Evolutionary conservation across 2,888 invertebrate species (phyloP), one percentile per base, ranked within the genome.

Genomic region (Teinopalpus imperialis): DNA sequence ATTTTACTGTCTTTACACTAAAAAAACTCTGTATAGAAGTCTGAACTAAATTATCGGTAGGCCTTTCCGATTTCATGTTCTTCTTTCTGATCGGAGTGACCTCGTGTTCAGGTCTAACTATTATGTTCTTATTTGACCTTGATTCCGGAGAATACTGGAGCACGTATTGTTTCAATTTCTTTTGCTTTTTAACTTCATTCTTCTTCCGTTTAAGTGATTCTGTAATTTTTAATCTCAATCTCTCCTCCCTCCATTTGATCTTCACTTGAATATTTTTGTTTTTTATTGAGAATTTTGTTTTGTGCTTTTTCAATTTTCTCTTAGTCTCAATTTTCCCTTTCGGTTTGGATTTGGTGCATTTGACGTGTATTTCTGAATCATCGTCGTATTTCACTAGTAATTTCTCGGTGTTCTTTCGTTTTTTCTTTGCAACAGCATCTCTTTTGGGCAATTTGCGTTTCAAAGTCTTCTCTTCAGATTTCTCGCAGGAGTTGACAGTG

Each of bases 1-100:
- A n/a, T n/a, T n/a, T n/a, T n/a, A n/a, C n/a, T n/a, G n/a, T n/a
- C n/a, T n/a, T n/a, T n/a, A n/a, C n/a, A n/a, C n/a, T 76, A 34
- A 86, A 85, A 49, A 83, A 86, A 13, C 54, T 79, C 2, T 73
- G 59, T 10, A 87, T 69, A 0, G 76, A 76, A 0, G 74, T 82
- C 41, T 87, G 87, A 3, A 74, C 66, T 1, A 81, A 54, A 23
- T 74, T 74, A 37, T 85, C 85, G 0, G 67, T 54, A 0, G 57
- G 54, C 37, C 69, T 79, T 1, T 73, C 71, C 0, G 45, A 52
- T 48, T 71, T 81, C 0, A 59, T 16, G 31, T 62, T 52, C 24
- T 71, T 81, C 23, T 57, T 67, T 39, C 67, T 79, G 0, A 61
- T 37, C 0, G 73, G 73, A 0, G 63, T 57, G 0, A 77, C 43